Evolutionary conservation across 2,113 vertebrate species (phyloP), one percentile per base, ranked within the genome.

Genomic region (Cromileptes altivelis): DNA sequence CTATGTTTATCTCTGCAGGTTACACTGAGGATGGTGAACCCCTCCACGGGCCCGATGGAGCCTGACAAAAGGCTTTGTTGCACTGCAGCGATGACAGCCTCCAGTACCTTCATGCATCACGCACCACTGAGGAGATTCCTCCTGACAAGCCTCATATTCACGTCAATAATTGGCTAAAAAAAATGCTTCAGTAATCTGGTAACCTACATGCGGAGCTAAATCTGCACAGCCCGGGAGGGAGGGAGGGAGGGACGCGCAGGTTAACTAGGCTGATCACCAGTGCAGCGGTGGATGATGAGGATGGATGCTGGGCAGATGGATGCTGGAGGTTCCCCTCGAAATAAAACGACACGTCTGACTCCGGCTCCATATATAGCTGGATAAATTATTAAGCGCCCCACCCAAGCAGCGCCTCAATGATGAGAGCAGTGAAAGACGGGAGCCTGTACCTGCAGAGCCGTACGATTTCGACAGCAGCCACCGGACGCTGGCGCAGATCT

Each of bases 401-500:
- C 94, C 94, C 92, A 91, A 68, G 58, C 68, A 18, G 73, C 69
- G 75, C 40, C 60, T 21, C 21, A 3, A 25, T 9, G 75, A 63
- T 62, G 64, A 0, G 63, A 6, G 2, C 6, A n/a, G 19, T 27
- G 3, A 52, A 3, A 14, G 57, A 27, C 25, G 15, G 15, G 45
- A 15, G 27, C 14, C 15, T 95, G 42, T 45, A 98, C 97, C 97
- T 97, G 94, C 95, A 89, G 94, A 93, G 76, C 96, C 96, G 92
- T 95, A 97, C 30, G 95, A 95, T 77, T 95, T 96, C 73, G 93
- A 92, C 78, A 98, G 93, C 85, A 97, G 94, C 97, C 97, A 98
- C 70, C 96, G 95, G 76, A 98, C 87, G 87, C 96, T 97, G 83
- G 97, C 96, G 80, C 96, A 91, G 80, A 94, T 95, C 93, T 96